Evolutionary conservation across 1,140 invertebrate genomes (phyloP).

Genomic region (Callitettix versicolor): DNA sequence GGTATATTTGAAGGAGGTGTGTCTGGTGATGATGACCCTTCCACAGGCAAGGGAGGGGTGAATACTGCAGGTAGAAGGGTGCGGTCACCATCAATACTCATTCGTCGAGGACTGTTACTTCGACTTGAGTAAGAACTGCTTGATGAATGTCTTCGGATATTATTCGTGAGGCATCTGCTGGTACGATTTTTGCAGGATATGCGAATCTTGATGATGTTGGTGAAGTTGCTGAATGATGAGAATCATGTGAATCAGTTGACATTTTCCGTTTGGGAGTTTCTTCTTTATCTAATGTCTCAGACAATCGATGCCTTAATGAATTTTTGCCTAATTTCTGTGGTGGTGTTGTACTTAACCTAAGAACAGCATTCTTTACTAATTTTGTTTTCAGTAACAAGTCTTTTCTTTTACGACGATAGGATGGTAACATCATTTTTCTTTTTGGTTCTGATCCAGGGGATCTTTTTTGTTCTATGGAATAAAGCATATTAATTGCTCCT

Average conservation of each 20-base stretch:
- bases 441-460: slow-evolving; percentile 13
- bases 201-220: slow-evolving; percentile 36
- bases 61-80: not conserved
- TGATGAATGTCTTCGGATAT: slow-evolving; percentile 60
- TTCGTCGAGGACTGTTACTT: slow-evolving; percentile 36
- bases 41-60: not conserved
- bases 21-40: too few relatives aligned
- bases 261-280: slow-evolving; percentile 17
- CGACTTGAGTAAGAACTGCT: slow-evolving; percentile 71
- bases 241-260: slow-evolving; percentile 24
- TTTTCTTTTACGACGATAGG: slow-evolving; percentile 26
- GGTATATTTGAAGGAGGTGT: not conserved
- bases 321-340: not conserved
- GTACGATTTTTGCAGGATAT: slow-evolving; percentile 34
- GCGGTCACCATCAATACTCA: slow-evolving; percentile 14
- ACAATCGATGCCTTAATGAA: slow-evolving; percentile 7
- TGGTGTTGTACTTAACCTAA: slow-evolving; percentile 32
- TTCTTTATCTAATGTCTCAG: slow-evolving; percentile 1
- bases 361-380: slow-evolving; percentile 43
- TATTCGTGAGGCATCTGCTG: slow-evolving; percentile 64
- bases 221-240: slow-evolving; percentile 32
- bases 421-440: slow-evolving; percentile 29
- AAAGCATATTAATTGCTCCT: slow-evolving; percentile 73
- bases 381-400: slow-evolving; percentile 31
- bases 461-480: slow-evolving; percentile 50